Conservation (phyloP, 2,888 invertebrate species). For the Scaptomyza flava region DNA sequence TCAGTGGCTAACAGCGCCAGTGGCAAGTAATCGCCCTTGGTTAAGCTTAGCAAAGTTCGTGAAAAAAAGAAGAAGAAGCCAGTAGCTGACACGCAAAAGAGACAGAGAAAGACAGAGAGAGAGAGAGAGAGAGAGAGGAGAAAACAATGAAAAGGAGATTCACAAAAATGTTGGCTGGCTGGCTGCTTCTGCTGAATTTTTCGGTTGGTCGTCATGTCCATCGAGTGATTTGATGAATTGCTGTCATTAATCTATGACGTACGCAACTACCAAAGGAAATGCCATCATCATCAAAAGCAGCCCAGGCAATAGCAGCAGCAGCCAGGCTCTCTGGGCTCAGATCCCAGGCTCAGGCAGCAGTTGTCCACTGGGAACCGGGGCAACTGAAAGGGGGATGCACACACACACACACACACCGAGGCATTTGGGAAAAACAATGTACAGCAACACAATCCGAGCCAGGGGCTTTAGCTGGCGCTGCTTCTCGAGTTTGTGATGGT, state of each 20-base stretch:
- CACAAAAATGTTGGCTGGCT: conserved; percentile 62
- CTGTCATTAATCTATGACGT: conserved; percentile 85
- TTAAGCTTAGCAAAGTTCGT: conserved; percentile 17
- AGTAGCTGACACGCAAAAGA: conserved; percentile 38
- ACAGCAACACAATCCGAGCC: conserved; percentile 40
- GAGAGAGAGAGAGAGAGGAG: conserved; percentile 24
- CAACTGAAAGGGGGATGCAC: conserved; percentile 24
- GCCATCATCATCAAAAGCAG: conserved; percentile 81
- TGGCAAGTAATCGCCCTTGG: conserved; percentile 31
- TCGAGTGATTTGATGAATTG: conserved; percentile 85
- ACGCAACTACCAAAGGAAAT: conserved; percentile 84
- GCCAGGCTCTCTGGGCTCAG: conserved; percentile 46
- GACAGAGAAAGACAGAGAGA: conserved; percentile 18
- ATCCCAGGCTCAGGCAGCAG: conserved; percentile 26
- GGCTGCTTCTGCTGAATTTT: conserved; percentile 72
- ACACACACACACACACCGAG: conserved; percentile 1
- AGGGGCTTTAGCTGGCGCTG: conserved; percentile 24
- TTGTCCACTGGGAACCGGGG: conserved; percentile 54
- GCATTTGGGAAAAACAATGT: conserved; percentile 56
- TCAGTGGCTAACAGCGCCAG: conserved; percentile 2
- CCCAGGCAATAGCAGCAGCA: conserved; percentile 59
- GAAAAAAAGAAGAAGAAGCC: conserved; percentile 36
- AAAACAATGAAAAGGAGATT: conserved; percentile 45
- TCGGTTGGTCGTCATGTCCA: conserved; percentile 84
- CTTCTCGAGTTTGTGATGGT: conserved; percentile 20